Conservation (phyloP, 2,797 vertebrate species). For the Meriones psammophilus region DNA sequence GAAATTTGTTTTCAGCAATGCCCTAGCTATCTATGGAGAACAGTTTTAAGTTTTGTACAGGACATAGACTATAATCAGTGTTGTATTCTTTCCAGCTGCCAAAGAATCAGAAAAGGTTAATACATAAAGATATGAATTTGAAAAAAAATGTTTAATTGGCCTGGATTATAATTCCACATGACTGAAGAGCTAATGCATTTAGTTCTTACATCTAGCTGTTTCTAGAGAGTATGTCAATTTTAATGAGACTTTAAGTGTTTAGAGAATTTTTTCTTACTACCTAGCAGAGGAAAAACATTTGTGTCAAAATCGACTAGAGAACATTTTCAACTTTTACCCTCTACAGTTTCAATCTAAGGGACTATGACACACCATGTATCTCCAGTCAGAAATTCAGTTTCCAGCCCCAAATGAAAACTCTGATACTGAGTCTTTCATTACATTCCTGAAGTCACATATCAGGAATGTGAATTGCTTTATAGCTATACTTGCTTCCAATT, state of each 20-base stretch:
- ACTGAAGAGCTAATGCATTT: background rate
- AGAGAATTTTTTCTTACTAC: background rate
- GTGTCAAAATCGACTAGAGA: background rate
- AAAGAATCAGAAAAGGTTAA: background rate
- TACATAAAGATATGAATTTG: background rate
- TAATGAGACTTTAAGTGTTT: background rate
- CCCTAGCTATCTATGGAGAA: background rate
- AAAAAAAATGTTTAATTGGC: background rate
- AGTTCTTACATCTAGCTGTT: background rate
- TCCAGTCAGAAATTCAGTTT: slow-evolving; percentile 33
- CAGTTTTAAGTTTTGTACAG: background rate
- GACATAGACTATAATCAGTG: background rate
- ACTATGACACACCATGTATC: background rate
- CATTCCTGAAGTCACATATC: background rate
- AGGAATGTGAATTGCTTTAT: background rate
- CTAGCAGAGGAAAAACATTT: background rate
- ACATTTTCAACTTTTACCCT: background rate
- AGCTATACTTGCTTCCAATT: slow-evolving; percentile 13
- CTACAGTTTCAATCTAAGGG: background rate
- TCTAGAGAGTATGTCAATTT: background rate
- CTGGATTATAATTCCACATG: background rate
- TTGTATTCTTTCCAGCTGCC: background rate
- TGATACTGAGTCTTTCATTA: background rate
- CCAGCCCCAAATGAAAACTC: background rate
- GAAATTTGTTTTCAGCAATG: background rate